A percentile compares a stretch with the other conserved stretches of the same genome.
Evolutionary conservation across 2,113 vertebrate species (phyloP).

Genomic region (Corvus hawaiiensis): DNA sequence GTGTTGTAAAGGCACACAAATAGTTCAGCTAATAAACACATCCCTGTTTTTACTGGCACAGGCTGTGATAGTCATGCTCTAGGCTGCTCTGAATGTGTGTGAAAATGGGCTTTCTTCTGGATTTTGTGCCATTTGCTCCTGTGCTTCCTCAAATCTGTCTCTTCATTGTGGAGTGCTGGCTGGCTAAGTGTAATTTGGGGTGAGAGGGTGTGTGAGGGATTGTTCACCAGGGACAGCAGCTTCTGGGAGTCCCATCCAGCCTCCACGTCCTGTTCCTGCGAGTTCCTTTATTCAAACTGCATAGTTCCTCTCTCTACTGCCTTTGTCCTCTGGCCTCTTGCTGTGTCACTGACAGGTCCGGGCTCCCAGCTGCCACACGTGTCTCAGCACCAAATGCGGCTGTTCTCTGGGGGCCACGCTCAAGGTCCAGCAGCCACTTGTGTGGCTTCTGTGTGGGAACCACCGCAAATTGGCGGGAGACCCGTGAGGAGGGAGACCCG

Average conservation of each 20-base stretch:
- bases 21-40: conserved; percentile 9
- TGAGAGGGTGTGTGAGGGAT: background rate
- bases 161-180: background rate
- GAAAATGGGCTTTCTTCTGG: background rate
- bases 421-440: rapidly evolving
- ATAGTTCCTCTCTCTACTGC: background rate
- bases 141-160: background rate
- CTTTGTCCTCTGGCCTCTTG: background rate
- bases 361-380: rapidly evolving
- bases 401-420: background rate
- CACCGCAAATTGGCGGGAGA: rapidly evolving
- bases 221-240: background rate
- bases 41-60: background rate
- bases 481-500: rapidly evolving
- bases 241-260: background rate
- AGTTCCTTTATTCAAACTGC: background rate
- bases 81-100: background rate
- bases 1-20: background rate
- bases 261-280: rapidly evolving
- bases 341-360: rapidly evolving
- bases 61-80: background rate
- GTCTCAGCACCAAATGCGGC: rapidly evolving
- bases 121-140: background rate
- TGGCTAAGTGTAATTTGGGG: background rate
- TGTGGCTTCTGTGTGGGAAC: no score